Conservation (phyloP, 2,888 invertebrate species). For the Phyllotreta cruciferae region DNA sequence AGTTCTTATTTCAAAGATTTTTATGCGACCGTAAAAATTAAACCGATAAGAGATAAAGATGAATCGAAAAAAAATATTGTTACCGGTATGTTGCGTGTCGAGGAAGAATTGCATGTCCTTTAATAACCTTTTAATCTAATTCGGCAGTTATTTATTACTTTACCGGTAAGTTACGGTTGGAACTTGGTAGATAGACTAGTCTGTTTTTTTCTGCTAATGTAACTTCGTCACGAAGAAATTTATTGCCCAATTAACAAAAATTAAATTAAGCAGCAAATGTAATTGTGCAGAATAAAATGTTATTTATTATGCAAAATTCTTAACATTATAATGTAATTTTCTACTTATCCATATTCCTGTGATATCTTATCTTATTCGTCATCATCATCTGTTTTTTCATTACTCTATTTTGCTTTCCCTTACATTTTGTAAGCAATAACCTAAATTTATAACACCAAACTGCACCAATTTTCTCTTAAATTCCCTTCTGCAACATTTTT, state of each 20-base stretch:
- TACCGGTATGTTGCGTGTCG: constrained; percentile 2
- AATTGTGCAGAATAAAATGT: background rate
- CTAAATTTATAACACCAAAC: no score
- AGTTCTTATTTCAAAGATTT: no score
- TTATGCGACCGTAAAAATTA: no score
- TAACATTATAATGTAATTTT: no score
- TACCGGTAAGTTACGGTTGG: constrained; percentile 1
- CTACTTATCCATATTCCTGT: no score
- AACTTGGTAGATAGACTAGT: constrained; percentile 2
- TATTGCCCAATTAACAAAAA: background rate
- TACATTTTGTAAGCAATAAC: no score
- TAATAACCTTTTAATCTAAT: constrained; percentile 11
- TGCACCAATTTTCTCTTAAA: no score
- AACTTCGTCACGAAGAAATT: constrained; percentile 4
- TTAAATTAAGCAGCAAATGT: background rate
- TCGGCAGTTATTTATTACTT: constrained; percentile 3
- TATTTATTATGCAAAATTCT: no score
- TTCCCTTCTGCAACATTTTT: no score
- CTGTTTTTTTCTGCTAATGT: constrained; percentile 3
- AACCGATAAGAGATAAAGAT: background rate
- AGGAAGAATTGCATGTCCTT: background rate
- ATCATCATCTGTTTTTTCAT: no score
- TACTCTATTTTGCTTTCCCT: no score
- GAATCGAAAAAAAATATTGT: background rate
- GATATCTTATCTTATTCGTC: no score